These are phyloP conservation scores for Hololepta plana DNA, from an alignment of 2,888 invertebrate species.

Conservation along the genomic window DNA sequence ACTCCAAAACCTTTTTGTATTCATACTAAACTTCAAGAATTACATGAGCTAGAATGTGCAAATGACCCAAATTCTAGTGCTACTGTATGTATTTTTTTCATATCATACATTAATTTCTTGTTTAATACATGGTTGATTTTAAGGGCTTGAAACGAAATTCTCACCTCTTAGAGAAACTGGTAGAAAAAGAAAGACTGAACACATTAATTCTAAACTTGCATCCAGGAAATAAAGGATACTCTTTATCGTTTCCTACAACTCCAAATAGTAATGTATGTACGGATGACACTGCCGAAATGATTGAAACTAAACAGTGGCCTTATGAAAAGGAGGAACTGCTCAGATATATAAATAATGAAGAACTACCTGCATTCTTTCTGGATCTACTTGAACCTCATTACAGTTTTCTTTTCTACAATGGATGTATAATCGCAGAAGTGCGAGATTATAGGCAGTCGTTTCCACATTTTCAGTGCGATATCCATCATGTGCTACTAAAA, in stretches of 20 bases:
- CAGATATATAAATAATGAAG: slow-evolving; percentile 77
- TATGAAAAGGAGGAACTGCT: slow-evolving; percentile 81
- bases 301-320: slow-evolving; percentile 66
- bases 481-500: slow-evolving; percentile 71
- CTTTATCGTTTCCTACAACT: slow-evolving; percentile 16
- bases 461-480: slow-evolving; percentile 59
- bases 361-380: slow-evolving; percentile 71
- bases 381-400: slow-evolving; percentile 70
- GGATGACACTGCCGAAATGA: slow-evolving; percentile 30
- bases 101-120: slow-evolving; percentile 5
- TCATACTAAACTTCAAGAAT: slow-evolving; percentile 25
- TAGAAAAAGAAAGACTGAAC: slow-evolving; percentile 70
- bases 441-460: slow-evolving; percentile 74
- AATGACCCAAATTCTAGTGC: slow-evolving; percentile 15
- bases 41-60: slow-evolving; percentile 24
- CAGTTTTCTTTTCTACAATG: slow-evolving; percentile 76
- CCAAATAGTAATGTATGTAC: slow-evolving; percentile 9
- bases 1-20: slow-evolving; percentile 23
- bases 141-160: slow-evolving; percentile 45
- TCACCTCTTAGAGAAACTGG: slow-evolving; percentile 66
- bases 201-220: slow-evolving; percentile 82
- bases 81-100: slow-evolving; percentile 12
- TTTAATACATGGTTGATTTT: slow-evolving; percentile 14
- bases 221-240: slow-evolving; percentile 35
- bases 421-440: slow-evolving; percentile 82